Base-by-base conservation (phyloP, 2,797 vertebrate genomes). In the Notolepis coatsorum region DNA sequence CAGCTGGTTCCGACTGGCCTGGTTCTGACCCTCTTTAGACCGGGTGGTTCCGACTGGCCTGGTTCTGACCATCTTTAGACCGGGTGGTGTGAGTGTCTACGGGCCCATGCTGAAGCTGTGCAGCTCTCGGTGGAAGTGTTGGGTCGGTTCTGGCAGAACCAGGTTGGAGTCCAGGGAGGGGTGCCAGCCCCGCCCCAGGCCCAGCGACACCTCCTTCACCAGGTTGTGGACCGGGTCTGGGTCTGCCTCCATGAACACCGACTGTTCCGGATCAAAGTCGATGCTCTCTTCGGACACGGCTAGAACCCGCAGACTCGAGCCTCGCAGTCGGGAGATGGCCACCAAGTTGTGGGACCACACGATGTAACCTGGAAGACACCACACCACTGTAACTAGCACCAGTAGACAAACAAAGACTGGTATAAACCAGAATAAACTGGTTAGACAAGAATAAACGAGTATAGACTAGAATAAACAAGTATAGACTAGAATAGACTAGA, bases 331-430 rank as follows among this genome's bases (percentile, higher is more conserved):
- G 75, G 98, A 96, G 70, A 99, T 96, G 85, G 98, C 98, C 73
- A 99, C 96, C 74, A 99, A 90, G 83, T 99, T 99, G 88, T 99
- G 97, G 58, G 97, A 96, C 97, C 97, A 99, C 53, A 99, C 93
- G 0, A 94, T 98, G 89, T 98, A 99, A 85, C 97, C 97, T 99
- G 50, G 12, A 65, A n/a, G n/a, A n/a, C n/a, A n/a, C n/a, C n/a
- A n/a, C n/a, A n/a, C n/a, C n/a, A n/a, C n/a, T n/a, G n/a, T n/a
- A n/a, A n/a, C n/a, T n/a, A n/a, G n/a, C n/a, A n/a, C n/a, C n/a
- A n/a, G n/a, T n/a, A n/a, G n/a, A n/a, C n/a, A n/a, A 17, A 53
- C 18, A 39, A 7, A 39, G 37, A n/a, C 13, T 39, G 15, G 39
- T 12, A 20, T 5, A 35, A 3, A 27, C 15, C n/a, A n/a, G n/a